Evolutionary conservation across 2,888 invertebrate species (phyloP), one percentile per base, ranked within the genome.

Genomic region (Diarsia rubi): DNA sequence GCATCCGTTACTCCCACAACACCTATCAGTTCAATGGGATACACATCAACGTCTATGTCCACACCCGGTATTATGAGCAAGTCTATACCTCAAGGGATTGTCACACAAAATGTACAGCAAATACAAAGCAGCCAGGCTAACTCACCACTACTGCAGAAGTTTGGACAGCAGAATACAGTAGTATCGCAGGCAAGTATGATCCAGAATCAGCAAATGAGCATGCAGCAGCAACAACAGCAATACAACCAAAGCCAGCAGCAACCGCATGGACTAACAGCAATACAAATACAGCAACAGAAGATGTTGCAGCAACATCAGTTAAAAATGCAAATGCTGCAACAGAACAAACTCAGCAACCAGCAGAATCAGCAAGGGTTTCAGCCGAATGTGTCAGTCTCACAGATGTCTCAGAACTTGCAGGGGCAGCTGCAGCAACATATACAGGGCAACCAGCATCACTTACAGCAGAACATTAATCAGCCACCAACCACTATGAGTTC

Each of bases 291-390:
- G 83, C 96, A 97, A 81, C 97, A 97, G 82, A 97, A 97, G 68
- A 92, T 97, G 87, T 92, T 97, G 69, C 97, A 97, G 88, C 97
- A 97, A 88, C 97, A 97, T 77, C 97, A 97, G 79, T 92, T 97
- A 11, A 95, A 97, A 87, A 97, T 97, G 94, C 95, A 96, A 88
- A 95, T 96, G 94, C 82, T 96, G 79, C 95, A 95, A 75, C 92
- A 94, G 79, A 93, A 92, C 69, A 94, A 94, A 77, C 85, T 91
- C 37, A 83, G 84, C 45, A 93, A 90, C 63, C 92, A 93, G 82
- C 94, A 91, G 73, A 89, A 83, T 64, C 93, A 93, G 81, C 95
- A 95, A 82, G 95, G 94, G 79, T 94, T 93, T 21, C 97, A 97
- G 82, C 91, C 94, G 16, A 96, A 94, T 86, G 93, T 94, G 0